Percentiles rank a stretch among this genome's conserved stretches.
phyloP scores from a whole-genome alignment of 2,113 vertebrate genomes.

The Onychorhynchus coronatus region DNA sequence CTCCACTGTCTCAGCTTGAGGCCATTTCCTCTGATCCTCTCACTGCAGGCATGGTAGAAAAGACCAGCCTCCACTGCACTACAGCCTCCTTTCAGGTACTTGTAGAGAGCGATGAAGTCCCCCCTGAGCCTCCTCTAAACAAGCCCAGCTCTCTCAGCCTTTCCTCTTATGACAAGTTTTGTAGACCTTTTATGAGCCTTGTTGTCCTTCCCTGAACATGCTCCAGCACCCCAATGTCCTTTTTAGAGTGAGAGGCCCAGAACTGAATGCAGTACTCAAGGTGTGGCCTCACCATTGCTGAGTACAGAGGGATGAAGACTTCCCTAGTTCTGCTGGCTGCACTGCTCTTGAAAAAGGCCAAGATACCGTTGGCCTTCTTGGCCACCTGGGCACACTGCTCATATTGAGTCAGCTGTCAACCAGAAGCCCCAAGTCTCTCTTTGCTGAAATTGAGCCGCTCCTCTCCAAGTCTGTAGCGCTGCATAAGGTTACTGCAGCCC shows the following conservation, averaged over 20 bases:
- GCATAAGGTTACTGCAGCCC: neutral
- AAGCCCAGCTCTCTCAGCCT: neutral
- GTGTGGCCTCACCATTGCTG: neutral
- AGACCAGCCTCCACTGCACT: neutral
- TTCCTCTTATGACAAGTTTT: neutral
- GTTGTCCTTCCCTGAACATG: neutral
- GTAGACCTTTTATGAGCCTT: neutral
- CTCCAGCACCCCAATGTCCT: neutral
- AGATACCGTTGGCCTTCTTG: neutral
- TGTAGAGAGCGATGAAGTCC: neutral
- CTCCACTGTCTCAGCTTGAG: neutral
- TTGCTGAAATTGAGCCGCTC: neutral
- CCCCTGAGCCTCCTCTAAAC: neutral
- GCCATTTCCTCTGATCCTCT: neutral
- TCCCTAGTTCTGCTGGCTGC: neutral
- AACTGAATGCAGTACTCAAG: neutral
- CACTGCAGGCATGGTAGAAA: neutral
- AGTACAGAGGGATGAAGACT: neutral
- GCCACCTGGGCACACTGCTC: neutral
- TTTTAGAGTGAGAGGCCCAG: neutral
- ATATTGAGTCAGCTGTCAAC: neutral
- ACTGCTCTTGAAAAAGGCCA: neutral
- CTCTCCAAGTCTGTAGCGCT: neutral
- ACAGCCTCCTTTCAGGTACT: neutral
- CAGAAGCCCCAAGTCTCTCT: neutral